A percentile compares a stretch with the other conserved stretches of the same genome.
Evolutionary conservation across 2,797 vertebrate species (phyloP).

Genomic region (Takifugu rubripes): DNA sequence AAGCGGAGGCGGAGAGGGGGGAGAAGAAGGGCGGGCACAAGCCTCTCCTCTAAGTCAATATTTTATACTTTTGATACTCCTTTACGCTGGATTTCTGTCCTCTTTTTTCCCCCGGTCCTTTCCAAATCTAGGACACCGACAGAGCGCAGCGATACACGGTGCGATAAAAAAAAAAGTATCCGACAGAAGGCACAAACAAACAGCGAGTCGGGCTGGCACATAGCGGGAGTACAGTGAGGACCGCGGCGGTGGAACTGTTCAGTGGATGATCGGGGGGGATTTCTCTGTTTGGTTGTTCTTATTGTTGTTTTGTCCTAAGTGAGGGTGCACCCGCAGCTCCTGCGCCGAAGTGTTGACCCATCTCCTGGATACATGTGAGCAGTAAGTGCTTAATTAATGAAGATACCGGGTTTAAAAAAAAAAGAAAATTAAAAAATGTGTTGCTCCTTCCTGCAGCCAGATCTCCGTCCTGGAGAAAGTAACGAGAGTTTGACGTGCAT

Average conservation of each 20-base stretch:
- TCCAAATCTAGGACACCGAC: conserved; percentile 7
- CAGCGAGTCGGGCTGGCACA: conserved; percentile 36
- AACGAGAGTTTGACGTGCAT: too few relatives aligned
- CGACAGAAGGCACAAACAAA: conserved; percentile 47
- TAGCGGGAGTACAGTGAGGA: conserved; percentile 52
- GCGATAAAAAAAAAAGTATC: conserved; percentile 56
- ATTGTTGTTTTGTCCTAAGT: conserved; percentile 6
- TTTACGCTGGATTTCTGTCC: conserved; percentile 59
- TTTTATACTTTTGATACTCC: conserved; percentile 78
- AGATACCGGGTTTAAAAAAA: background rate
- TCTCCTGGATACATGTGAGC: conserved; percentile 48
- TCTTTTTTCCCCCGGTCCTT: conserved; percentile 14
- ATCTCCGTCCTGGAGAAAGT: too few relatives aligned
- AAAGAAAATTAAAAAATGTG: too few relatives aligned
- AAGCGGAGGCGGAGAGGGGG: conserved; percentile 51
- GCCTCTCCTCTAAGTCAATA: conserved; percentile 72
- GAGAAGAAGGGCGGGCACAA: conserved; percentile 62
- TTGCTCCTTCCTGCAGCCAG: background rate
- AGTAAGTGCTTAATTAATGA: conserved; percentile 64
- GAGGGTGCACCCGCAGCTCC: background rate
- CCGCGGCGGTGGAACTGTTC: conserved; percentile 35
- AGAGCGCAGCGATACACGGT: background rate
- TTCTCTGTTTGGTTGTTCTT: background rate
- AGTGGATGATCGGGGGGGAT: conserved; percentile 43
- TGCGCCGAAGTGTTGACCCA: conserved; percentile 39